Evolutionary conservation across 2,113 vertebrate species (phyloP), one percentile per base, ranked within the genome.

Genomic region (Corvus moneduloides): DNA sequence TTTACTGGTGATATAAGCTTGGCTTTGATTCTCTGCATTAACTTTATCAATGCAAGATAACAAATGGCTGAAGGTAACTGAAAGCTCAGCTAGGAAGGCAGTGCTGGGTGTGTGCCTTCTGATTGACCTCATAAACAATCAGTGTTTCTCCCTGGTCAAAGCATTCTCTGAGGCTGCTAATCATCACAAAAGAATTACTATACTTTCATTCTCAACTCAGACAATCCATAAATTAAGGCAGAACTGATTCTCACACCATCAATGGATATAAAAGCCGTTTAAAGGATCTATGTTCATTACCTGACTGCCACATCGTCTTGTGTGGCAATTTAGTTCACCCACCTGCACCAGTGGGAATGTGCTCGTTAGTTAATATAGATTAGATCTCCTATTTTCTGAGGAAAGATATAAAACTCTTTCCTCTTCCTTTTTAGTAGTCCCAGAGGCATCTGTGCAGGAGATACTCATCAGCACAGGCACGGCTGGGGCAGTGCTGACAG

Each of bases 1-100:
- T 97, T 97, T 96, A 97, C 94, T 95, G 62, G 83, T 91, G 72
- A 91, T 96, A 93, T 92, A 95, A 94, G 91, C 90, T 93, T 91
- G 78, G 86, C 96, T 96, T 97, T 97, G 92, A 97, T 96, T 96
- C 78, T 94, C 88, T 96, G 84, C 94, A 97, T 95, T 97, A 97
- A 73, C 95, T 96, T 97, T 97, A 97, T 97, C 90, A 96, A 91
- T 91, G 76, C 59, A 76, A 92, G 94, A 95, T 96, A 97, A 94
- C 74, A 93, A 91, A 96, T 90, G 90, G 18, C 76, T 90, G 63
- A 62, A 79, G 64, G 75, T 55, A 69, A 35, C 79, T 83, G 69
- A 91, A 76, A 91, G 79, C 68, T 80, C 49, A 18, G 58, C 80
- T 84, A 61, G 77, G 41, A 84, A 95, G 46, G 84, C 74, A 63